Conservation (phyloP, 2,888 invertebrate genomes). For the Exocentrus adspersus region DNA sequence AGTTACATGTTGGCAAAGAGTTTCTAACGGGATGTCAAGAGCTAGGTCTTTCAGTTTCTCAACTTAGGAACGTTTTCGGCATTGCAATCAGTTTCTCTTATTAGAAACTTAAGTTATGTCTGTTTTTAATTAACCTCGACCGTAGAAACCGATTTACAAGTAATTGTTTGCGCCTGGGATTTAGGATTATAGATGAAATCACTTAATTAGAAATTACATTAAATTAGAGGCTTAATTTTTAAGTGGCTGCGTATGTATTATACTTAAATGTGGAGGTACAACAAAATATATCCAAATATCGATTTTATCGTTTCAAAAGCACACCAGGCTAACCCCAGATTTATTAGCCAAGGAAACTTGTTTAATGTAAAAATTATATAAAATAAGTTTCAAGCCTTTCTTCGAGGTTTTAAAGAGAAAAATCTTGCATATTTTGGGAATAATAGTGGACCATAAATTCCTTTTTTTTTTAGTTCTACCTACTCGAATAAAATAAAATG, state of each 20-base stretch:
- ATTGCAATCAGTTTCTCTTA: too few relatives aligned
- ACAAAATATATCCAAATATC: conserved; percentile 8
- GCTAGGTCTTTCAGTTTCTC: too few relatives aligned
- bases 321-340: not conserved
- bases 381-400: conserved; percentile 4
- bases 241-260: conserved; percentile 3
- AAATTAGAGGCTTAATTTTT: conserved; percentile 8
- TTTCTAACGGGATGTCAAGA: not conserved
- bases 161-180: conserved; percentile 15
- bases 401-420: conserved; percentile 10
- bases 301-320: conserved; percentile 5
- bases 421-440: conserved; percentile 21
- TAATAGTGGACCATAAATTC: conserved; percentile 26
- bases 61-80: too few relatives aligned
- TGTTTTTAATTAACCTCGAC: conserved; percentile 15
- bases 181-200: conserved; percentile 23
- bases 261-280: conserved; percentile 17
- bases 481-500: conserved; percentile 45
- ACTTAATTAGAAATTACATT: conserved; percentile 23
- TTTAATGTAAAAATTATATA: conserved; percentile 12
- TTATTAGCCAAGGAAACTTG: conserved; percentile 7
- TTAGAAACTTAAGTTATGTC: not conserved
- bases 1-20: not conserved
- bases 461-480: too few relatives aligned
- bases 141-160: conserved; percentile 16